Percentiles rank a stretch among this genome's conserved stretches.
phyloP scores from a whole-genome alignment of 2,888 invertebrate species.

The Eupeodes latifasciatus region DNA sequence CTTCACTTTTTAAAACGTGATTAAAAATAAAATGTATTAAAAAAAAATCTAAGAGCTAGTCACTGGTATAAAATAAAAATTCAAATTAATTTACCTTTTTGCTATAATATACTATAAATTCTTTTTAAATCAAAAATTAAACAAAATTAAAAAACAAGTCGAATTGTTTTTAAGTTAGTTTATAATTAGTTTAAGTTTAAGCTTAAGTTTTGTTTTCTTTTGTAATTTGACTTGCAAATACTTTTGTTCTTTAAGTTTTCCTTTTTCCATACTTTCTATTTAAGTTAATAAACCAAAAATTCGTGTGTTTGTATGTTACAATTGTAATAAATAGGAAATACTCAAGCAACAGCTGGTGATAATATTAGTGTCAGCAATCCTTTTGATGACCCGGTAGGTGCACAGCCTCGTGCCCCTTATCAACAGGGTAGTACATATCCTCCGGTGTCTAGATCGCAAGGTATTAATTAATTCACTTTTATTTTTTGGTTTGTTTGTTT shows the following conservation, averaged over 20 bases:
- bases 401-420: constrained; percentile 80
- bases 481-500: constrained; percentile 75
- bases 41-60: not conserved
- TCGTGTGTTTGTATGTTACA: constrained; percentile 76
- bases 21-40: not conserved
- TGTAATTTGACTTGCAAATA: constrained; percentile 32
- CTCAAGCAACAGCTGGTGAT: constrained; percentile 86
- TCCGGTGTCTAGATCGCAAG: constrained; percentile 84
- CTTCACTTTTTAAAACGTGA: not conserved
- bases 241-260: constrained; percentile 36
- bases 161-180: constrained; percentile 22
- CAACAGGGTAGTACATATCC: constrained; percentile 83
- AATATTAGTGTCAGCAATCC: constrained; percentile 94
- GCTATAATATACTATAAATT: not conserved
- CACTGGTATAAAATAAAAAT: not conserved
- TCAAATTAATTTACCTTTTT: not conserved
- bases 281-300: constrained; percentile 62
- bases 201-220: constrained; percentile 24
- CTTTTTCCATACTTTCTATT: constrained; percentile 44
- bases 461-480: constrained; percentile 80
- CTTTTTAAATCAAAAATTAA: not conserved
- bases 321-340: constrained; percentile 79
- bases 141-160: not conserved
- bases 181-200: constrained; percentile 21
- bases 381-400: constrained; percentile 89